A percentile compares a stretch with the other conserved stretches of the same genome.
phyloP scores from a whole-genome alignment of 2,888 invertebrate species.

The Vesta saturnalis region DNA sequence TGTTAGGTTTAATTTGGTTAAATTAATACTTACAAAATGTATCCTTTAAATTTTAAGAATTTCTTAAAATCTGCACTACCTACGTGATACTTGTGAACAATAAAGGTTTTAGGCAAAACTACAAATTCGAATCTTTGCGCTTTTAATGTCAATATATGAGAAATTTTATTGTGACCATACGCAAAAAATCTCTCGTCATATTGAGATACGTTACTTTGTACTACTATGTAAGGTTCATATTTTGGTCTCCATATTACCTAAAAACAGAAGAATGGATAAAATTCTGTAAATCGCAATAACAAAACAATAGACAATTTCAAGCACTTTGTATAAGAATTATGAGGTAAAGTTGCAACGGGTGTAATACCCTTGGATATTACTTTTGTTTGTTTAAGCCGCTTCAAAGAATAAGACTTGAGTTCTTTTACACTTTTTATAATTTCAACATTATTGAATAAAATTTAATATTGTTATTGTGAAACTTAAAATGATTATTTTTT shows the following conservation, averaged over 20 bases:
- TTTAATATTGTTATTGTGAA: too few species aligned
- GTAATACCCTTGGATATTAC: too few species aligned
- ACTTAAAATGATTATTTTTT: too few species aligned
- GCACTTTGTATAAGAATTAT: too few species aligned
- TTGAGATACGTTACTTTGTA: slow-evolving; percentile 75
- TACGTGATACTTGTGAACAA: slow-evolving; percentile 90
- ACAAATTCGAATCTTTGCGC: slow-evolving; percentile 74
- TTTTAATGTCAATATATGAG: slow-evolving; percentile 85
- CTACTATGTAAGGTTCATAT: slow-evolving; percentile 91
- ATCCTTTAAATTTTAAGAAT: background rate
- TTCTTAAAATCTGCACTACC: background rate
- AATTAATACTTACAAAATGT: background rate
- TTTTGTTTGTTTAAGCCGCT: too few species aligned
- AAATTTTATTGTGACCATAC: slow-evolving; percentile 96
- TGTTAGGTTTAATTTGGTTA: slow-evolving; percentile 7
- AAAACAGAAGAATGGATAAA: too few species aligned
- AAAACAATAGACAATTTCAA: too few species aligned
- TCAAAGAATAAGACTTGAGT: too few species aligned
- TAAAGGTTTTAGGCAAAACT: slow-evolving; percentile 87
- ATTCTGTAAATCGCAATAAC: too few species aligned
- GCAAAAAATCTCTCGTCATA: slow-evolving; percentile 91
- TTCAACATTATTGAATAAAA: too few species aligned
- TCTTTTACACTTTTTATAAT: too few species aligned
- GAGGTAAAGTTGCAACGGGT: too few species aligned
- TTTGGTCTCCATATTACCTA: slow-evolving; percentile 89